phyloP scores from a whole-genome alignment of 1,140 invertebrate species.

The Drosophila pseudoobscura region DNA sequence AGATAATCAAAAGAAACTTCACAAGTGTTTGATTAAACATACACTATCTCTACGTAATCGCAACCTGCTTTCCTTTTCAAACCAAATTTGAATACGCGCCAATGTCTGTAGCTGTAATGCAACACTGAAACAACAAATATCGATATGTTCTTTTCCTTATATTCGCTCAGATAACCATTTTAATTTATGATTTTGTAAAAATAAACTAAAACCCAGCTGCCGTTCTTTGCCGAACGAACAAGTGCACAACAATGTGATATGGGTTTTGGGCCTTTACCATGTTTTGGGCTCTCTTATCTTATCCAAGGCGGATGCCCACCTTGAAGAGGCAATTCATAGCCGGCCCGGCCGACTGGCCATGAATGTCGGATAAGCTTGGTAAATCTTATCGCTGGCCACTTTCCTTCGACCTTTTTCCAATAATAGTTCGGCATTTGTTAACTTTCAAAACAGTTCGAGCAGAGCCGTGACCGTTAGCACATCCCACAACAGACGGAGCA shows the following conservation, averaged over 20 bases:
- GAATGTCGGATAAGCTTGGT: constrained; percentile 21
- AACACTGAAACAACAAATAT: no score
- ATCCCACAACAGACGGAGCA: neutral
- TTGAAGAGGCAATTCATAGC: neutral
- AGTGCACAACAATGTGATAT: neutral
- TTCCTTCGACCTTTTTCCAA: constrained; percentile 14
- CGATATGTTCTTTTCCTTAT: no score
- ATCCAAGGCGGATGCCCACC: constrained; percentile 17
- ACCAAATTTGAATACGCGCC: no score
- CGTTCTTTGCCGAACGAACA: neutral
- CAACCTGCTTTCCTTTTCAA: no score
- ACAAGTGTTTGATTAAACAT: no score
- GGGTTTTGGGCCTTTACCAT: neutral
- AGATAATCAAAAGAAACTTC: no score
- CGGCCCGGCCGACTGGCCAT: neutral
- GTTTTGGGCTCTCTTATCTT: constrained; percentile 16
- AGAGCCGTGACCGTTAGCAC: constrained; percentile 2
- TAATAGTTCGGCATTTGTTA: constrained; percentile 20
- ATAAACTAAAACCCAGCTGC: constrained; percentile 4
- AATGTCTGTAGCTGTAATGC: no score
- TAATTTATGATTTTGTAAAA: constrained; percentile 22
- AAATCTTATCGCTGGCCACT: constrained; percentile 14
- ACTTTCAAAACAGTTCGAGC: constrained; percentile 17
- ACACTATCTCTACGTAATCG: no score
- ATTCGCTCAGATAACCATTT: neutral